phyloP scores from a whole-genome alignment of 2,888 invertebrate species.

The Pardosa pseudoannulata region DNA sequence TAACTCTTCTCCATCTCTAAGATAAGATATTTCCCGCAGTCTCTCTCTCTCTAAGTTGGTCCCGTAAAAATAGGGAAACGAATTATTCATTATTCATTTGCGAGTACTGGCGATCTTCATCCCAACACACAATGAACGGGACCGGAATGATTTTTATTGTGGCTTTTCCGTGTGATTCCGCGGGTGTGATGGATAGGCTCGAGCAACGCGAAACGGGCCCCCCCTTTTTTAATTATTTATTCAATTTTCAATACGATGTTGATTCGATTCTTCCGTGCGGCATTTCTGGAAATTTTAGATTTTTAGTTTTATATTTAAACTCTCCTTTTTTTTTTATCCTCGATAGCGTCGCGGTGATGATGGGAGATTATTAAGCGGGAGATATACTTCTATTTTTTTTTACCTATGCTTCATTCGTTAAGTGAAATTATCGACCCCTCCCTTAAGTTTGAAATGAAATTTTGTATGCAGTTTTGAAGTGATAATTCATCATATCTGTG shows the following conservation, averaged over 20 bases:
- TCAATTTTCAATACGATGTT: conserved; percentile 62
- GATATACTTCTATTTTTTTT: background rate
- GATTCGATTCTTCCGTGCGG: conserved; percentile 69
- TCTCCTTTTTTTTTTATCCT: background rate
- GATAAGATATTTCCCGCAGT: conserved; percentile 55
- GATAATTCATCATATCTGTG: background rate
- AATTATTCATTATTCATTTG: conserved; percentile 69
- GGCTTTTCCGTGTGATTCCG: conserved; percentile 22
- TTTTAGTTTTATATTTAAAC: background rate
- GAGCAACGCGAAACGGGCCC: conserved; percentile 10
- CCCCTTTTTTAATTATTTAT: conserved; percentile 70
- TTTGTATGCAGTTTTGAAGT: background rate
- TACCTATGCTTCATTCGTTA: background rate
- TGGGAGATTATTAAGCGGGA: background rate
- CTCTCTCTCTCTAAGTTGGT: conserved; percentile 36
- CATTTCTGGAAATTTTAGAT: conserved; percentile 10
- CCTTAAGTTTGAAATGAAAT: background rate
- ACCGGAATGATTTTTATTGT: conserved; percentile 46
- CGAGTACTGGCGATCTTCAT: conserved; percentile 13
- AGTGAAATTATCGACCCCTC: conserved; percentile 13
- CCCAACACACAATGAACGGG: conserved; percentile 45
- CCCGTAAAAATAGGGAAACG: conserved; percentile 50
- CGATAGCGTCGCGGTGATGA: background rate
- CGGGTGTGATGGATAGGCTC: background rate
- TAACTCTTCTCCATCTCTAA: conserved; percentile 61